Percentiles rank a stretch among this genome's conserved stretches.
Conservation (phyloP, 2,113 vertebrate genomes). For the Cettia cetti region DNA sequence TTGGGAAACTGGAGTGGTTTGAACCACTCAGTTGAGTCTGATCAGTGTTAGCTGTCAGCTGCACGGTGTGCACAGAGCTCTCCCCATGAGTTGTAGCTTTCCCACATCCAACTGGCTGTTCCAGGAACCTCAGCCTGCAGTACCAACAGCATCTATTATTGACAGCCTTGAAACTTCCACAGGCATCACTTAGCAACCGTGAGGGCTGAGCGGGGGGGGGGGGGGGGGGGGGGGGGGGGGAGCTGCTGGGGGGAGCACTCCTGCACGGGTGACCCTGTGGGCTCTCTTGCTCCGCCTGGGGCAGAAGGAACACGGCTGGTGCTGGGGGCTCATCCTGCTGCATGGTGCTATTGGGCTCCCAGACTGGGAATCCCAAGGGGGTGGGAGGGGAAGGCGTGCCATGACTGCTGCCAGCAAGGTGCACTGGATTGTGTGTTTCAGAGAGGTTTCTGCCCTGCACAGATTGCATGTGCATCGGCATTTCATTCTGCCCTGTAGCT, state of each 20-base stretch:
- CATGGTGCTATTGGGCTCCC: fast-evolving
- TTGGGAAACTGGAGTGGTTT: neutral
- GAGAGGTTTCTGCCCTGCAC: neutral
- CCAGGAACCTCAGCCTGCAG: neutral
- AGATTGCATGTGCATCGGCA: fast-evolving
- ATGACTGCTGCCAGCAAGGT: neutral
- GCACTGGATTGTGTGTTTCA: neutral
- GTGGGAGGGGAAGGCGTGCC: neutral
- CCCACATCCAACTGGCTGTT: neutral
- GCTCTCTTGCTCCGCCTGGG: fast-evolving
- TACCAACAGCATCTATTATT: neutral
- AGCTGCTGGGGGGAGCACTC: neutral
- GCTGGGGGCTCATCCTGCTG: neutral
- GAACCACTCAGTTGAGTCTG: neutral
- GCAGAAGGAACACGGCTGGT: neutral
- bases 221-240: neutral
- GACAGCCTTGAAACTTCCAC: neutral
- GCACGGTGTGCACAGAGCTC: neutral
- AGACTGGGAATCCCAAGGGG: neutral
- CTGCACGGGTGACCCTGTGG: fast-evolving
- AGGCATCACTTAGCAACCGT: neutral
- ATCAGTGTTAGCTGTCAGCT: constrained; percentile 6
- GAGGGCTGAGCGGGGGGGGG: neutral
- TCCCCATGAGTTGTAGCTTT: neutral
- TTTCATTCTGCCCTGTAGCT: neutral